Base-by-base conservation (phyloP, 2,888 invertebrate species). In the Epirrhoe alternata region DNA sequence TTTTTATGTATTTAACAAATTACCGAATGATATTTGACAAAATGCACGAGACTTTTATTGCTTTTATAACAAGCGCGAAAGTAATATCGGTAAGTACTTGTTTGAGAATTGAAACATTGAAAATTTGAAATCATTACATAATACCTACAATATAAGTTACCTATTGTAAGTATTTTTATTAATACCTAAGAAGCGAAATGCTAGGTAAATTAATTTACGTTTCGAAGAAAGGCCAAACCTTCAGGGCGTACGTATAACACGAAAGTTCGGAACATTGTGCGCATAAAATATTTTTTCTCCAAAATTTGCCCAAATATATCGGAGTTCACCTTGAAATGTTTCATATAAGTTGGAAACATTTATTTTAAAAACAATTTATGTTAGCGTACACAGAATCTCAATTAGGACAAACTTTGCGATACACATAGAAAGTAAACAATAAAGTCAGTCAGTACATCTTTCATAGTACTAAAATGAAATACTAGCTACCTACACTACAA, bases 391-490 rank as follows among this genome's bases (percentile, higher is more conserved):
- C 49, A 31, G 67, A 67, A 64, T 64, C 49, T 56, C 47, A 67
- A 67, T 67, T 52, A 67, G 63, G 60, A 6, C 57, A 57, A 57
- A 57, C 30, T 67, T 47, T 47, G 55, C 54, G 35, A 31, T 56
- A 66, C 54, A 56, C 51, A 56, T 14, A 56, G 51, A 42, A 35
- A 58, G 50, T 59, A 58, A 50, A 33, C 35, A 54, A 52, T 45
- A 51, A 64, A 60, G n/a, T n/a, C n/a, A n/a, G n/a, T n/a, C n/a
- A n/a, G 68, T 62, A 60, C 66, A 69, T 68, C 66, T 69, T 68
- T 73, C 60, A 68, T 66, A 69, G 63, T 65, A 70, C 64, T 61
- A 67, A n/a, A n/a, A n/a, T n/a, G n/a, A n/a, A n/a, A n/a, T n/a
- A n/a, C n/a, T n/a, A n/a, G n/a, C n/a, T n/a, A n/a, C n/a, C 58